Base-by-base conservation (phyloP, 1,140 invertebrate species). In the Sarcophaga peregrina region DNA sequence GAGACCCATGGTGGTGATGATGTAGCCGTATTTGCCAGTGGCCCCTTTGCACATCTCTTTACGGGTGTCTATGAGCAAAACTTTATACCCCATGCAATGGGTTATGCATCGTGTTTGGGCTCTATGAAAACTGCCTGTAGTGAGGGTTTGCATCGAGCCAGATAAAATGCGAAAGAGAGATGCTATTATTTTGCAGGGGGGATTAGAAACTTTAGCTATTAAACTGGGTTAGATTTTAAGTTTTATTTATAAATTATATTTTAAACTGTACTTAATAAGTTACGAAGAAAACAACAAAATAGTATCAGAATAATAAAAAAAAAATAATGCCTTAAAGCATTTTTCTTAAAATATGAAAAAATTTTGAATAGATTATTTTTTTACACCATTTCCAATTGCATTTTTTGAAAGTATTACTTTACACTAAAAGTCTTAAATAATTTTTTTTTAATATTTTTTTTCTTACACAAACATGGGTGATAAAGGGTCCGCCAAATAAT, bases 21-120 rank as follows among this genome's bases (percentile, higher is more conserved):
- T 87, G 93, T 94, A 0, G 91, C 90, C 4, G 92, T 94, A 52
- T 94, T 92, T 85, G 93, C 93, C 9, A 90, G 87, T 50, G 93
- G 93, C 13, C 93, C 93, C 0, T 93, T 91, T 88, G 86, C 94
- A 0, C 94, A 95, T 86, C 90, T 95, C 0, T 94, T 95, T 83
- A 92, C 92, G 0, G 94, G 94, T 0, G 92, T 93, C 45, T 93
- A 93, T 83, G 94, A 95, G 84, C 93, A 95, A 86, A 93, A 94
- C 86, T 93, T 92, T 72, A 94, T 96, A 68, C 94, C 95, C 2
- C 93, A 95, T 86, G 92, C 93, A 8, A 93, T 95, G 85, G 93
- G 92, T 0, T 95, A 93, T 83, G 94, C 94, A 0, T 91, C 93
- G 3, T 95, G 94, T 83, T 92, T 95, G 5, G 93, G 93, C 50